phyloP scores from a whole-genome alignment of 2,888 invertebrate genomes.

The Chamaedrilus cognettii region DNA sequence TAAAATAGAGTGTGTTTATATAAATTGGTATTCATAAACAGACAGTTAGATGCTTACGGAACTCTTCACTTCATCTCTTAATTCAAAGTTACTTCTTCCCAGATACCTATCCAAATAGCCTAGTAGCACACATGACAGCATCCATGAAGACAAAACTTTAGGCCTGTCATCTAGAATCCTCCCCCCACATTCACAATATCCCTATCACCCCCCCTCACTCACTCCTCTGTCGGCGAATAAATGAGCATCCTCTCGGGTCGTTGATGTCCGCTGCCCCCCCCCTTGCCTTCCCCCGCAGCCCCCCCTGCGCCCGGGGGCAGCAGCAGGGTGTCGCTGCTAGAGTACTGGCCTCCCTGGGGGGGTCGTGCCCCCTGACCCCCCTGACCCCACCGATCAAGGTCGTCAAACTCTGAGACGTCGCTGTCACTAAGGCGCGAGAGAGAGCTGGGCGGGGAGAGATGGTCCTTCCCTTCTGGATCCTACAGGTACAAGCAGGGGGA shows the following conservation, averaged over 20 bases:
- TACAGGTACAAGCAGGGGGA: too few species aligned
- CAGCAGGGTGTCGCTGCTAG: conserved; percentile 20
- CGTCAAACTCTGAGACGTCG: conserved; percentile 78
- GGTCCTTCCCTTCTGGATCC: conserved; percentile 40
- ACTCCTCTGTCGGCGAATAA: neutral
- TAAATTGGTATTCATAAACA: too few species aligned
- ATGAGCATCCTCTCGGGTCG: neutral
- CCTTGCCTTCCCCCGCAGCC: neutral
- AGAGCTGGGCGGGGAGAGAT: conserved; percentile 75
- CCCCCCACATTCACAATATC: too few species aligned
- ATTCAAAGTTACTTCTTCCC: too few species aligned
- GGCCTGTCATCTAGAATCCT: too few species aligned
- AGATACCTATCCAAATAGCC: too few species aligned
- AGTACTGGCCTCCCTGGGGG: conserved; percentile 8
- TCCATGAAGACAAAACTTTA: too few species aligned
- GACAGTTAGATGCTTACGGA: too few species aligned
- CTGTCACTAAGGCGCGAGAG: conserved; percentile 79
- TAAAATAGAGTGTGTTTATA: too few species aligned
- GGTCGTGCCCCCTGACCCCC: neutral
- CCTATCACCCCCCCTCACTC: neutral
- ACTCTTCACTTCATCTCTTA: too few species aligned
- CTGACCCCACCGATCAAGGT: neutral
- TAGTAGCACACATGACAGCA: too few species aligned
- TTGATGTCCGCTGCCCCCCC: neutral
- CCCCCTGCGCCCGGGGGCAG: conserved; percentile 9